Base-by-base conservation (phyloP, 2,888 invertebrate species). In the Epinotia brunnichana region DNA sequence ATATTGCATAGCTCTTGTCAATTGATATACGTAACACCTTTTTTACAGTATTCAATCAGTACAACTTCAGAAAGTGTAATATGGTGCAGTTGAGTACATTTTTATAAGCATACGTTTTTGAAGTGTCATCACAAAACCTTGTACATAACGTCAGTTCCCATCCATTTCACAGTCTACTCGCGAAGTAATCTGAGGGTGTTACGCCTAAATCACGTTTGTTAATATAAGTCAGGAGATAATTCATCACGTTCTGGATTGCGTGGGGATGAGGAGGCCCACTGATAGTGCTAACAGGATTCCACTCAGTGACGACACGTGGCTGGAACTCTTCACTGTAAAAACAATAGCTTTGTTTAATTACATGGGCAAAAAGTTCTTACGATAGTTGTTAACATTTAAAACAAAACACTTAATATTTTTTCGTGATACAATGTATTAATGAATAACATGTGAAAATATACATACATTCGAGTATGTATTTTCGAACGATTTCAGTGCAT, bases 231-330 rank as follows among this genome's bases (percentile, higher is more conserved):
- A 80, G 80, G 80, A 81, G 83, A 88, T 88, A 90, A 89, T 92
- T 91, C 87, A 92, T 92, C 92, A 92, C 91, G 92, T 91, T 85
- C 85, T 85, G 85, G 86, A 88, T 88, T 87, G 85, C 79, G 85
- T 87, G 84, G 89, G 79, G 79, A 83, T 83, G 78, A 88, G 81
- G 81, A 85, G 82, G 78, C 83, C 81, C 78, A 91, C 83, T 75
- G 88, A 85, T 86, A 91, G 85, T 87, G 87, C 87, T 90, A 92
- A 89, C 85, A 91, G 81, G 77, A 83, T 88, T 88, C 90, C 83
- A 84, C 84, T 89, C 82, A 87, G 82, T 82, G 85, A 82, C 77
- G 87, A 79, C 79, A 81, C 84, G 76, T 80, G 84, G 80, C 85
- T 81, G 77, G 90, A 87, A 85, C 91, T 92, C 86, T 89, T 81